Evolutionary conservation across 2,797 vertebrate genomes (phyloP).

Genomic region (Hypotaenidia philippensis): DNA sequence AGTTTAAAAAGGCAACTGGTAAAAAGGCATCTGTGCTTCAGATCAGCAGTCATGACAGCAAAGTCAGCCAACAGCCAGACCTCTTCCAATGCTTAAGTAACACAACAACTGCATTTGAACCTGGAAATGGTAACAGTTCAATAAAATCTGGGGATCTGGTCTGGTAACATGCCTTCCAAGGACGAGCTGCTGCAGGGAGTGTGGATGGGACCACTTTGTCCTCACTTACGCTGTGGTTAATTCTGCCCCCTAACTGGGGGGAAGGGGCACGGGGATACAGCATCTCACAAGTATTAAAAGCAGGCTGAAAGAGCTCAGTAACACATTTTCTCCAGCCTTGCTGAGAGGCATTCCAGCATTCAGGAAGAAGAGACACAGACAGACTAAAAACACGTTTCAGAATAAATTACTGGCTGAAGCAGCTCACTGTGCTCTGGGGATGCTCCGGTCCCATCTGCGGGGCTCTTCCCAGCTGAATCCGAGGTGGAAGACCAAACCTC

Average conservation of each 20-base stretch:
- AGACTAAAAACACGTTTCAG: background rate
- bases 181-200: background rate
- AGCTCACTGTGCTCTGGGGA: background rate
- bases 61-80: background rate
- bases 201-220: background rate
- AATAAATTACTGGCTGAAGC: background rate
- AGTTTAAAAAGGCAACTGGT: background rate
- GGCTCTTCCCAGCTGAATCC: background rate
- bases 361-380: background rate
- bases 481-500: background rate
- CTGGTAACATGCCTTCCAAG: background rate
- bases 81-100: background rate
- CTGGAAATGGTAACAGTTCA: background rate
- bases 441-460: background rate
- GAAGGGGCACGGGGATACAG: rapidly evolving
- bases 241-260: background rate
- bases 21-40: background rate
- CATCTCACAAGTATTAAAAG: background rate
- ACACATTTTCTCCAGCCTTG: background rate
- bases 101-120: rapidly evolving
- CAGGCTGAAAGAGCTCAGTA: background rate
- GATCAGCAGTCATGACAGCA: rapidly evolving
- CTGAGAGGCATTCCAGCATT: background rate
- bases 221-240: background rate
- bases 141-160: background rate